phyloP scores from a whole-genome alignment of 2,113 vertebrate species.

The Puntigrus tetrazona region DNA sequence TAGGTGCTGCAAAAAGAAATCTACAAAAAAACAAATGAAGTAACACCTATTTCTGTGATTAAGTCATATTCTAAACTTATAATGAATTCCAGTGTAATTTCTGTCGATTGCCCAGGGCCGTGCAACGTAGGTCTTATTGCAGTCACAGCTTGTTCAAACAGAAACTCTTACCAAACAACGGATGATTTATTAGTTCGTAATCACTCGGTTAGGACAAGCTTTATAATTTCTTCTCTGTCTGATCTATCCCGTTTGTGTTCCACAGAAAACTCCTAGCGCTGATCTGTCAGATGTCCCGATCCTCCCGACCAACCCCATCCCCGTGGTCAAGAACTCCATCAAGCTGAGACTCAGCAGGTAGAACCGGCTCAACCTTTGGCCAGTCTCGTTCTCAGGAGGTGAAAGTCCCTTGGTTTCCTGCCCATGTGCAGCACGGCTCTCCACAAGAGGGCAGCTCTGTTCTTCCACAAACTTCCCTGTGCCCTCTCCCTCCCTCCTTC shows the following conservation, averaged over 20 bases:
- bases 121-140: not conserved
- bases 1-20: too few species aligned
- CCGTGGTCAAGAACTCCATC: slow-evolving; percentile 84
- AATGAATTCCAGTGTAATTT: not conserved
- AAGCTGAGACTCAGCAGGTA: slow-evolving; percentile 83
- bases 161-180: not conserved
- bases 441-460: slow-evolving; percentile 73
- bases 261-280: slow-evolving; percentile 73
- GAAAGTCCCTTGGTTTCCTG: not conserved
- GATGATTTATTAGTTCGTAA: not conserved
- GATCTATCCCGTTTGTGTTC: slow-evolving; percentile 30
- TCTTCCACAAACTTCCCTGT: slow-evolving; percentile 61
- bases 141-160: not conserved
- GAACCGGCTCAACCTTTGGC: slow-evolving; percentile 51
- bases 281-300: slow-evolving; percentile 76
- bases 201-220: not conserved
- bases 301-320: slow-evolving; percentile 78
- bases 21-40: not conserved
- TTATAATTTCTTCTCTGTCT: not conserved
- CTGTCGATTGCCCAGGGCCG: not conserved
- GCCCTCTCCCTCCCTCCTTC: not conserved
- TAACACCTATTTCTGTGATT: not conserved
- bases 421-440: slow-evolving; percentile 9
- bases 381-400: slow-evolving; percentile 10
- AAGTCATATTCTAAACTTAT: not conserved